Evolutionary conservation across 2,113 vertebrate genomes (phyloP).

Genomic region (Festucalex cinctus): DNA sequence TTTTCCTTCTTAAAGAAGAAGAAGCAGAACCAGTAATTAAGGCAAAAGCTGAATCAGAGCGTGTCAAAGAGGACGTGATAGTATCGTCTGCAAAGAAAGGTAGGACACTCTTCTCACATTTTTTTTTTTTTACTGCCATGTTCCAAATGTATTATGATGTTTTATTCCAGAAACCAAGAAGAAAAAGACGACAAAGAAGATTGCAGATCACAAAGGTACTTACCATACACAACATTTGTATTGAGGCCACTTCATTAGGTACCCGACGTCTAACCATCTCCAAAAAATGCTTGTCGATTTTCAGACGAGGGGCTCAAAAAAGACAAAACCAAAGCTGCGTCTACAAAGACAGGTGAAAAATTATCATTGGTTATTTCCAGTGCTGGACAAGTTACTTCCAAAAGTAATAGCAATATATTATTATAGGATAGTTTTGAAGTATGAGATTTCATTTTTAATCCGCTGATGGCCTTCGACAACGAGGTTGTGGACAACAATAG

Average conservation of each 20-base stretch:
- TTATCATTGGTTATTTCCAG: not conserved
- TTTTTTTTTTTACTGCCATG: not conserved
- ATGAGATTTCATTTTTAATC: too few species aligned
- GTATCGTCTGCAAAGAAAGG: conserved; percentile 48
- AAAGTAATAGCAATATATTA: not conserved
- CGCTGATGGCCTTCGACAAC: too few species aligned
- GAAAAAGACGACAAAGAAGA: conserved; percentile 33
- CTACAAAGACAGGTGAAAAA: conserved; percentile 32
- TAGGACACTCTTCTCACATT: conserved; percentile 10
- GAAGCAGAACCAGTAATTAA: conserved; percentile 38
- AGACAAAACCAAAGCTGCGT: conserved; percentile 36
- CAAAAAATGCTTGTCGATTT: not conserved
- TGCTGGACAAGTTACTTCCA: not conserved
- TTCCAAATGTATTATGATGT: not conserved
- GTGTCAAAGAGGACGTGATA: conserved; percentile 33
- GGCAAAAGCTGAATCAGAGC: not conserved
- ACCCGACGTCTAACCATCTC: conserved; percentile 14
- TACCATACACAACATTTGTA: not conserved
- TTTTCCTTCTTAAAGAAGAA: conserved; percentile 33
- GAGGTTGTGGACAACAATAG: too few species aligned
- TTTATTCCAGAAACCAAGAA: conserved; percentile 32
- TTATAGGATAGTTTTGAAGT: too few species aligned
- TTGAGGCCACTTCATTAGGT: conserved; percentile 5
- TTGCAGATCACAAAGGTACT: conserved; percentile 49
- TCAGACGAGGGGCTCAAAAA: conserved; percentile 30